Conservation (phyloP, 2,113 vertebrate species). For the Tachysurus fulvidraco region DNA sequence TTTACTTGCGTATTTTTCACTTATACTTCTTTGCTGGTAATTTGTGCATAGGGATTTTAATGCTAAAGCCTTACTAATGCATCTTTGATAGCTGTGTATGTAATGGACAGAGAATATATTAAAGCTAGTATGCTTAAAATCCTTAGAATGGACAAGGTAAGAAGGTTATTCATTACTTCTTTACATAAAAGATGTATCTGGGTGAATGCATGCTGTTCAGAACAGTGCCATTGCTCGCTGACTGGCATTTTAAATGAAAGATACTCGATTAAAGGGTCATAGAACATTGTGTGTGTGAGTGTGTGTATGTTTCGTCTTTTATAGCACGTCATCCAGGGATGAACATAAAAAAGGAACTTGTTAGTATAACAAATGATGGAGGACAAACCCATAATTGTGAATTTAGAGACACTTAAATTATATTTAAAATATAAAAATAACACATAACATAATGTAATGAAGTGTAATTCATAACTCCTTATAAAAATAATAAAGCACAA, state of each 20-base stretch:
- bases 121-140: neutral
- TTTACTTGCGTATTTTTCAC: neutral
- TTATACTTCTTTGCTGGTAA: no score
- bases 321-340: no score
- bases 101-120: neutral
- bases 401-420: neutral
- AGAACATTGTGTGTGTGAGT: neutral
- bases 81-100: no score
- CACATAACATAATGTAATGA: neutral
- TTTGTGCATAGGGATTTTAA: neutral
- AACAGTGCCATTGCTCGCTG: neutral
- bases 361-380: neutral
- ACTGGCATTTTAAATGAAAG: slow-evolving; percentile 31
- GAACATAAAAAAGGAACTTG: neutral
- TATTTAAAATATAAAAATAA: neutral
- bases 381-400: neutral
- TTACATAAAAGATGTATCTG: slow-evolving; percentile 11
- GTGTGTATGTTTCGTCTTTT: neutral
- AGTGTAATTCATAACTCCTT: no score
- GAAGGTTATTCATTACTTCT: neutral
- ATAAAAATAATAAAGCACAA: neutral
- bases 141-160: neutral
- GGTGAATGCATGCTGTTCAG: neutral
- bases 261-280: neutral
- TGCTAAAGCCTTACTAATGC: neutral